Evolutionary conservation across 2,797 vertebrate genomes (phyloP).

Genomic region (Chelmon rostratus): DNA sequence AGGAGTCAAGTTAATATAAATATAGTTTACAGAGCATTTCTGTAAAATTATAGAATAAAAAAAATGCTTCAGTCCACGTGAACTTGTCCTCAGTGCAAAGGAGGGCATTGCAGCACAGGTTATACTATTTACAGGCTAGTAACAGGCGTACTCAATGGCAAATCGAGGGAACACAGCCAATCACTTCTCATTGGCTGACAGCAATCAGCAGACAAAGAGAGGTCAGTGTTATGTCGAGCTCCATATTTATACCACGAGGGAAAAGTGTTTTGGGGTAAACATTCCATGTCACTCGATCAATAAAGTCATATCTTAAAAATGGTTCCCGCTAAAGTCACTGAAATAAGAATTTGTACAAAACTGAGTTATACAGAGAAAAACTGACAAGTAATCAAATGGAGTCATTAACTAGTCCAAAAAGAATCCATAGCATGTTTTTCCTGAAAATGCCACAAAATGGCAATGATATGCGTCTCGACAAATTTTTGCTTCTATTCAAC

Average conservation of each 20-base stretch:
- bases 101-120: neutral
- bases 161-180: neutral
- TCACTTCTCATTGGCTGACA: neutral
- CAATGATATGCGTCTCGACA: neutral
- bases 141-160: neutral
- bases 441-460: slow-evolving; percentile 7
- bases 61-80: neutral
- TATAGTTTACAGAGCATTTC: neutral
- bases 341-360: neutral
- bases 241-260: too few species aligned
- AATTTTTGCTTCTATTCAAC: slow-evolving; percentile 8
- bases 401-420: slow-evolving; percentile 5
- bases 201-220: slow-evolving; percentile 1
- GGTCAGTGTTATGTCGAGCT: neutral
- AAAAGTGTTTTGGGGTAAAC: neutral
- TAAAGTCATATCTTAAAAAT: neutral
- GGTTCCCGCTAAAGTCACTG: neutral
- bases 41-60: neutral
- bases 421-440: neutral
- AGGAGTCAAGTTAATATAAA: neutral
- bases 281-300: too few species aligned
- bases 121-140: neutral
- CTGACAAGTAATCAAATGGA: neutral
- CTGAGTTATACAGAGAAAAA: neutral
- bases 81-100: neutral